Evolutionary conservation across 2,888 invertebrate genomes (phyloP).

Genomic region (Anthophora plumipes): DNA sequence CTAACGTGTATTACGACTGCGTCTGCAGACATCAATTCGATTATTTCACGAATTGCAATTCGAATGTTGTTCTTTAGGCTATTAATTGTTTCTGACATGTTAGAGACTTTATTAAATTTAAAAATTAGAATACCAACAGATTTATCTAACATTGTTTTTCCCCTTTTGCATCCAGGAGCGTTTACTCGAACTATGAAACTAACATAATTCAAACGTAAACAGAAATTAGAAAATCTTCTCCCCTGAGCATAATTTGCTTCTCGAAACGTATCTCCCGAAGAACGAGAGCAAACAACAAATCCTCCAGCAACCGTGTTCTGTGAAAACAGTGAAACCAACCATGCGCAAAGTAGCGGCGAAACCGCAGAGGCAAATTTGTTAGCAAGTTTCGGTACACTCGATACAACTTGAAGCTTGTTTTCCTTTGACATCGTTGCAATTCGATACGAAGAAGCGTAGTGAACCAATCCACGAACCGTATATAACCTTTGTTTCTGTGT

Average conservation of each 20-base stretch:
- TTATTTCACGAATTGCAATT: no score
- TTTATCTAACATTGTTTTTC: no score
- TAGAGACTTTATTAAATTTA: no score
- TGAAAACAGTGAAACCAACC: neutral
- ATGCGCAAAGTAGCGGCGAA: conserved; percentile 17
- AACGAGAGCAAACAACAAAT: neutral
- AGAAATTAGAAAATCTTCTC: neutral
- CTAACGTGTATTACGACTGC: no score
- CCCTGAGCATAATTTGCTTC: neutral
- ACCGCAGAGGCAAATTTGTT: conserved; percentile 7
- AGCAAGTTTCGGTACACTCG: conserved; percentile 14
- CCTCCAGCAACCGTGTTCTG: no score
- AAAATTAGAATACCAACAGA: no score
- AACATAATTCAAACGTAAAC: neutral
- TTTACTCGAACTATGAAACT: neutral
- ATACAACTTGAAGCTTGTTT: conserved; percentile 10
- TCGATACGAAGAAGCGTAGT: neutral
- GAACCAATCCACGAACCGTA: neutral
- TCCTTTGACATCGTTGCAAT: conserved; percentile 17
- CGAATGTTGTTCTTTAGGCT: no score
- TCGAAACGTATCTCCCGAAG: neutral
- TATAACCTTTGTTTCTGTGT: neutral
- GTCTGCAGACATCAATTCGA: no score
- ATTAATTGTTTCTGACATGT: no score
- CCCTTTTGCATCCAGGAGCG: no score